These are phyloP conservation scores for Bradynema listronoti DNA, from an alignment of 1,140 invertebrate species.

Conservation along the genomic window DNA sequence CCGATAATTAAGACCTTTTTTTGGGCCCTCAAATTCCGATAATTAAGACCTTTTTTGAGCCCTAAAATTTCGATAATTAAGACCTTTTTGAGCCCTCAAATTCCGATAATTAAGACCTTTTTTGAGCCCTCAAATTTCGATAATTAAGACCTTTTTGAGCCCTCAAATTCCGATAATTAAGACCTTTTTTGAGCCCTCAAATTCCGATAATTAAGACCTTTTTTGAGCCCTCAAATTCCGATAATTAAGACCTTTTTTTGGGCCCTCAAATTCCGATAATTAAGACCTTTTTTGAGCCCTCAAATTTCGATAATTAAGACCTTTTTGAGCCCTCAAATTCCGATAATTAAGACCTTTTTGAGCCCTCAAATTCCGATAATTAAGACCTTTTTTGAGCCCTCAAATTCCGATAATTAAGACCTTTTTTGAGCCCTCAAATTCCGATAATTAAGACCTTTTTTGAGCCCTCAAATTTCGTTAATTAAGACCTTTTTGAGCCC, in stretches of 20 bases:
- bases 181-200: neutral
- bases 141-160: neutral
- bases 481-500: neutral
- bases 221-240: neutral
- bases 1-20: too few species aligned
- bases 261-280: neutral
- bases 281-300: conserved; percentile 1
- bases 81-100: neutral
- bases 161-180: neutral
- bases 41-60: neutral
- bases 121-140: neutral
- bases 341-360: neutral
- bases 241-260: neutral
- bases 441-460: neutral
- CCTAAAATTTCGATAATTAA: neutral
- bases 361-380: neutral
- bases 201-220: neutral
- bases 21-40: neutral
- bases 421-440: neutral
- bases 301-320: neutral
- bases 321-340: neutral
- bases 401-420: neutral
- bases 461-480: neutral
- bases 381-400: neutral
- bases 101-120: neutral